phyloP scores from a whole-genome alignment of 2,888 invertebrate species.

The Caenorhabditis plicata region DNA sequence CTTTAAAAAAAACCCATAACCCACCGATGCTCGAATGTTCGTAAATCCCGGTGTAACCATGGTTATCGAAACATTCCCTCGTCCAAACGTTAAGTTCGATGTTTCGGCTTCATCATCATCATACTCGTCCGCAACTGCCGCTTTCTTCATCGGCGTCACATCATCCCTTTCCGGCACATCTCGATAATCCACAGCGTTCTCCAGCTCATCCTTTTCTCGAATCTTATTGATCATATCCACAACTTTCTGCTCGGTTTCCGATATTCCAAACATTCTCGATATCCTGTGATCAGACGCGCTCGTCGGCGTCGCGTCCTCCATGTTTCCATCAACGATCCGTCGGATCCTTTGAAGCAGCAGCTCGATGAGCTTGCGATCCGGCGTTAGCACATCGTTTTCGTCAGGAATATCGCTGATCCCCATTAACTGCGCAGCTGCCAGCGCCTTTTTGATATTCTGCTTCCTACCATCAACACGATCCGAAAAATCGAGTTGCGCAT shows the following conservation, averaged over 20 bases:
- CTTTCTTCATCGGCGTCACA: background rate
- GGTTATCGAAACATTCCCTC: conserved; percentile 21
- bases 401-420: conserved; percentile 42
- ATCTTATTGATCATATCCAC: conserved; percentile 43
- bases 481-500: conserved; percentile 46
- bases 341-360: conserved; percentile 31
- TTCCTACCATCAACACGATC: conserved; percentile 45
- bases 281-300: conserved; percentile 45
- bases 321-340: conserved; percentile 33
- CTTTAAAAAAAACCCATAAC: background rate
- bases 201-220: conserved; percentile 29
- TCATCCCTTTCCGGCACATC: conserved; percentile 14
- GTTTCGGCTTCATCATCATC: conserved; percentile 25
- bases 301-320: conserved; percentile 30
- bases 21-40: conserved; percentile 18
- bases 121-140: background rate
- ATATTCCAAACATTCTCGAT: conserved; percentile 39
- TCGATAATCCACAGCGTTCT: conserved; percentile 36
- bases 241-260: conserved; percentile 42
- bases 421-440: conserved; percentile 19
- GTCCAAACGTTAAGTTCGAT: conserved; percentile 18
- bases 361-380: conserved; percentile 35
- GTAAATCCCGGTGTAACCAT: conserved; percentile 31
- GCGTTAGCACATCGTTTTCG: conserved; percentile 40
- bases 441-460: conserved; percentile 44